Base-by-base conservation (phyloP, 2,113 vertebrate genomes). In the Gallinago paraguaiae region DNA sequence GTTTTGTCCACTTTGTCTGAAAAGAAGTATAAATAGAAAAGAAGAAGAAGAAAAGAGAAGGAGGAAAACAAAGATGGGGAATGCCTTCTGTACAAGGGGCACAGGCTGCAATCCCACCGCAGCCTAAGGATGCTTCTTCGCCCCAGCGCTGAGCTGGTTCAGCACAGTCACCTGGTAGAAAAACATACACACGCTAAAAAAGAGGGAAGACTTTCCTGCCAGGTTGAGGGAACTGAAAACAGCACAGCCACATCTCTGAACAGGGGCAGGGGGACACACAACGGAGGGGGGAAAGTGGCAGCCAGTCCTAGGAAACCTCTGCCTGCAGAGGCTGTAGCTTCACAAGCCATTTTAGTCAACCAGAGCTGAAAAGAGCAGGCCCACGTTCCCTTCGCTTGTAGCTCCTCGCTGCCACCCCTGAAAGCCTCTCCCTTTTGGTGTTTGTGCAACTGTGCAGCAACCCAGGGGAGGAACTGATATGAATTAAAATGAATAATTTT, bases 221-320 rank as follows among this genome's bases (percentile, higher is more conserved):
- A 61, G 23, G 35, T 43, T 43, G 37, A 84, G 45, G 1, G 13
- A 86, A 33, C 7, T 50, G 28, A 82, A 86, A 94, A 63, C 1
- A 6, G 33, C 39, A 46, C 8, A 86, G 71, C 22, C 35, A 20
- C 65, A 24, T 30, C 35, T 70, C 50, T 2, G 1, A 46, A 22
- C 0, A 0, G 11, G 23, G 65, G 27, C 50, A 65, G 23, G 15
- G 17, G 5, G 9, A 69, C 22, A n/a, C 74, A 31, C 0, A 0
- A n/a, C 0, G 1, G 31, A 90, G 27, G 13, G 20, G 82, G 45
- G 18, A 70, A 78, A 31, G 75, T 30, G 56, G 15, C n/a, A 75
- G 41, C 20, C 39, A 50, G 48, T 28, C 43, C 54, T 59, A 41
- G 48, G 25, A 92, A 69, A 56, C 1, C 54, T 81, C 68, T 77